A percentile compares a stretch with the other conserved stretches of the same genome.
Evolutionary conservation across 2,113 vertebrate species (phyloP).

Genomic region (Prochilodus magdalenae): DNA sequence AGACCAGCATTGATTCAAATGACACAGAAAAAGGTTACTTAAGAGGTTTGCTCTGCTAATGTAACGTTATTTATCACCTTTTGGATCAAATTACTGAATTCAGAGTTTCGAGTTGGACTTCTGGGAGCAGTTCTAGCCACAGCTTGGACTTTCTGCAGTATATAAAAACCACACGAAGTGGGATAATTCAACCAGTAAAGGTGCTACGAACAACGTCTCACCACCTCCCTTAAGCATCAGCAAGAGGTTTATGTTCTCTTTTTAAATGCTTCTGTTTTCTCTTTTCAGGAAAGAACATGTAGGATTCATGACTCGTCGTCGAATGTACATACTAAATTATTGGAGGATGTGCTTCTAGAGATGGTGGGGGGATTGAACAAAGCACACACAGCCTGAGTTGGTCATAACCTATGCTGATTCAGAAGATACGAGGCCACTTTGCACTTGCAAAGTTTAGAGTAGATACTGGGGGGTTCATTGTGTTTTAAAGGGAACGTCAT

Average conservation of each 20-base stretch:
- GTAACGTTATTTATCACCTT: background rate
- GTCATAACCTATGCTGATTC: background rate
- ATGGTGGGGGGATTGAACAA: conserved; percentile 10
- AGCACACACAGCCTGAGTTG: conserved; percentile 26
- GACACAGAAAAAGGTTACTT: conserved; percentile 30
- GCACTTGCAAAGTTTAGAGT: conserved; percentile 56
- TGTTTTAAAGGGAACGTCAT: conserved; percentile 45
- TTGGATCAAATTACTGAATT: conserved; percentile 22
- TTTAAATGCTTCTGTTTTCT: conserved; percentile 7
- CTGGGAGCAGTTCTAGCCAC: conserved; percentile 23
- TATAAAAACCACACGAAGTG: conserved; percentile 11
- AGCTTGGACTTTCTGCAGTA: conserved; percentile 29
- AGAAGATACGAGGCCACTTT: conserved; percentile 15
- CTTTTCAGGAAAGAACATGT: conserved; percentile 27
- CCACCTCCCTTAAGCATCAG: conserved; percentile 26
- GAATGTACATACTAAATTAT: conserved; percentile 45
- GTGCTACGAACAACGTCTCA: conserved; percentile 49
- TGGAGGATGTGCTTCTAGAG: background rate
- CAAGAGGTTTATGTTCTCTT: conserved; percentile 25
- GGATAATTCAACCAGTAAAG: conserved; percentile 27
- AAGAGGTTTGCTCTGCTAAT: conserved; percentile 30
- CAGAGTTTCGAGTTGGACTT: conserved; percentile 16
- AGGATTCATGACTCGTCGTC: background rate
- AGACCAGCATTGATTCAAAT: conserved; percentile 57
- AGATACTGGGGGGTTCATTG: conserved; percentile 49